A percentile compares a stretch with the other conserved stretches of the same genome.
These are phyloP conservation scores for Muscicapa comitata DNA, from an alignment of 2,797 vertebrate species.

Conservation along the genomic window DNA sequence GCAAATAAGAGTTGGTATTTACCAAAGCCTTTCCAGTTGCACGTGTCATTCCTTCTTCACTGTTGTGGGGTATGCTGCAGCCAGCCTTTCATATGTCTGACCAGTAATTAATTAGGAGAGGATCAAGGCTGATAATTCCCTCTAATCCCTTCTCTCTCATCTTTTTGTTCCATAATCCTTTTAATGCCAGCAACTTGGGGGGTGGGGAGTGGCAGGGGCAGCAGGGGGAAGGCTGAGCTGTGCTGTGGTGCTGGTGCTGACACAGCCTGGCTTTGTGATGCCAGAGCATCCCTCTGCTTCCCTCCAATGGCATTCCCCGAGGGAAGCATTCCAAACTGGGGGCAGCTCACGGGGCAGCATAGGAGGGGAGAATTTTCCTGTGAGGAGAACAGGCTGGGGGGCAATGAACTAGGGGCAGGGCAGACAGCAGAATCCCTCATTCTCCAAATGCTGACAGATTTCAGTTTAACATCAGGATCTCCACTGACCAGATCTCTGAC, in stretches of 20 bases:
- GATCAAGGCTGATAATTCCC: conserved; percentile 64
- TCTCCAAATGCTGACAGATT: neutral
- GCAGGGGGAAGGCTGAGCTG: neutral
- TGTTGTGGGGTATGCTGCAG: neutral
- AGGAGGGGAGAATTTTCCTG: neutral
- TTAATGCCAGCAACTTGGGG: conserved; percentile 15
- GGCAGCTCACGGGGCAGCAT: neutral
- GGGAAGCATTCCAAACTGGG: neutral
- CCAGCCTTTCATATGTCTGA: conserved; percentile 33
- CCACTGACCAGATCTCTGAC: neutral
- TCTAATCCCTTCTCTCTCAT: conserved; percentile 65
- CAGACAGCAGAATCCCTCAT: neutral
- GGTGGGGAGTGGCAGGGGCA: neutral
- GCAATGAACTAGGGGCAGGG: rapidly evolving
- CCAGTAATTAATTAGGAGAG: conserved; percentile 72
- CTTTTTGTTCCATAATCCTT: conserved; percentile 65
- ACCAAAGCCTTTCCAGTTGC: neutral
- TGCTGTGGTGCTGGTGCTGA: neutral
- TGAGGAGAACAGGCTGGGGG: neutral
- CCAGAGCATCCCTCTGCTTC: neutral
- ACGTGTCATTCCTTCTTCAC: neutral
- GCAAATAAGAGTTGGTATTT: neutral
- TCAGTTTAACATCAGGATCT: neutral
- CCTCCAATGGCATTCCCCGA: rapidly evolving
- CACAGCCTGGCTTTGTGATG: neutral